These are phyloP conservation scores for Beris chalybata DNA, from an alignment of 2,888 invertebrate genomes.

Conservation along the genomic window DNA sequence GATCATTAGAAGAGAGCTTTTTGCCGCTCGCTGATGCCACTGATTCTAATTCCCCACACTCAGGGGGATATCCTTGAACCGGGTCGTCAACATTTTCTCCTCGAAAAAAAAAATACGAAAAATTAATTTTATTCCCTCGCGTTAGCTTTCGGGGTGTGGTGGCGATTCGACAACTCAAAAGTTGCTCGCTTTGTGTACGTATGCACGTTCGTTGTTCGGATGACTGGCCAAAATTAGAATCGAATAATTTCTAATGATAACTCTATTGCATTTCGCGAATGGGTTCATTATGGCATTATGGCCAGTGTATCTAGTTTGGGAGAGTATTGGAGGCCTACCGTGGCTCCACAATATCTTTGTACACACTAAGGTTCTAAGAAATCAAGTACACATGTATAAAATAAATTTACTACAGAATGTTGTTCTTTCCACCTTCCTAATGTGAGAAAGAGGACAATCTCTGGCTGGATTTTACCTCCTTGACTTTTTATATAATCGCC, in stretches of 20 bases:
- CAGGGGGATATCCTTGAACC: constrained; percentile 36
- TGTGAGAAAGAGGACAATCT: no score
- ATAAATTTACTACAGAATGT: no score
- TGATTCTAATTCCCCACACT: not conserved
- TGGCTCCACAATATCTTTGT: no score
- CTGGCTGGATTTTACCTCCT: no score
- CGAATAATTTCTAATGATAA: constrained; percentile 16
- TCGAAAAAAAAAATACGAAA: constrained; percentile 12
- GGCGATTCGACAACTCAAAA: constrained; percentile 11
- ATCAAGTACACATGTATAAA: no score
- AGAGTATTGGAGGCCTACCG: no score
- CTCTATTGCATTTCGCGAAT: constrained; percentile 7
- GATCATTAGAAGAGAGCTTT: constrained; percentile 28
- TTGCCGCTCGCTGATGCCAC: constrained; percentile 5
- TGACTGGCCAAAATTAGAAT: constrained; percentile 11
- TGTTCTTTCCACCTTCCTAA: no score
- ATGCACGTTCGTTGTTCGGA: not conserved
- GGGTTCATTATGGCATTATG: not conserved
- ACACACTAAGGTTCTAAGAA: no score
- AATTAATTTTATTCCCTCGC: constrained; percentile 7
- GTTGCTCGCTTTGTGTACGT: constrained; percentile 12
- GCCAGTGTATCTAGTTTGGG: no score
- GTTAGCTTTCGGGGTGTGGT: constrained; percentile 8
- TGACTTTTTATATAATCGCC: no score
- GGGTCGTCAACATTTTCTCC: constrained; percentile 39